Conservation (phyloP, 1,140 invertebrate species). For the Agraylea sexmaculata region DNA sequence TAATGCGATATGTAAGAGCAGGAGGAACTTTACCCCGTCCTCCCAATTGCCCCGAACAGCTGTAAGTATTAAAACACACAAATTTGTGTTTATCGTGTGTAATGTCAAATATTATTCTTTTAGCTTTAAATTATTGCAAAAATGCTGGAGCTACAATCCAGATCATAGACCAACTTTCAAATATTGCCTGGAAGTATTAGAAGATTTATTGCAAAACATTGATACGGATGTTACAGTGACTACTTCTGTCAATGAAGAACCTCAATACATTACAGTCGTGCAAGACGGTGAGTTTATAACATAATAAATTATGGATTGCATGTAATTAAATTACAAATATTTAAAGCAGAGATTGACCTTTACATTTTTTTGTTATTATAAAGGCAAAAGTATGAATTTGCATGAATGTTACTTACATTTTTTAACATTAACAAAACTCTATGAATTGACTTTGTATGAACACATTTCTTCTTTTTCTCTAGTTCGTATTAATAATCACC, state of each 20-base stretch:
- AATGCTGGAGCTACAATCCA: constrained; percentile 68
- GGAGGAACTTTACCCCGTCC: constrained; percentile 76
- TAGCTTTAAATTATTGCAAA: constrained; percentile 63
- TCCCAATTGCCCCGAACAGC: constrained; percentile 63
- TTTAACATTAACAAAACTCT: no score
- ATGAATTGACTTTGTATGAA: no score
- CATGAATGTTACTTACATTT: no score
- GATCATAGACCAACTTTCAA: constrained; percentile 67
- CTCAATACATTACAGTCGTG: constrained; percentile 35
- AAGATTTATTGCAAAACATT: constrained; percentile 33
- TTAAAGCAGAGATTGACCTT: no score
- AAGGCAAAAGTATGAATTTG: no score
- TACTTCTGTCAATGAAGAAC: constrained; percentile 24
- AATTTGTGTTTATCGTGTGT: constrained; percentile 8
- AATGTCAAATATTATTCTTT: constrained; percentile 16
- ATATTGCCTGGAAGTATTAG: constrained; percentile 56
- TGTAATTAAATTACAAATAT: no score
- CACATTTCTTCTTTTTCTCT: no score
- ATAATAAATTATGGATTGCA: no score
- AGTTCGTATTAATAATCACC: no score
- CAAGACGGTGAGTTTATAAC: constrained; percentile 38
- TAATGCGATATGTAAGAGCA: constrained; percentile 74
- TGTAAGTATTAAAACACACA: constrained; percentile 48
- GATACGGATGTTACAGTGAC: constrained; percentile 26
- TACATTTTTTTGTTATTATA: no score